phyloP scores from a whole-genome alignment of 1,140 invertebrate genomes.

The Macrotrachela quadricornifera region DNA sequence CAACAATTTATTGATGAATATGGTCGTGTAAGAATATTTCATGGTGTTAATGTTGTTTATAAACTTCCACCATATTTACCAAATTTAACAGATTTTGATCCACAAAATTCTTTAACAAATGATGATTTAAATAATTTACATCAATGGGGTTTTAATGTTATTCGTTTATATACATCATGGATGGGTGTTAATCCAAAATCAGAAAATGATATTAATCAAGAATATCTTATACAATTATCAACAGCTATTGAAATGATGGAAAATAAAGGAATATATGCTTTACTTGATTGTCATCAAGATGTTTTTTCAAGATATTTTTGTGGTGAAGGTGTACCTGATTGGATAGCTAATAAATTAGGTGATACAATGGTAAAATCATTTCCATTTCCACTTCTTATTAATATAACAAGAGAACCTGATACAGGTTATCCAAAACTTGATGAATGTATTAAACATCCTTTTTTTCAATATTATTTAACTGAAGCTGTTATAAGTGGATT shows the following conservation, averaged over 20 bases:
- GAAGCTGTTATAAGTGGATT: constrained; percentile 4
- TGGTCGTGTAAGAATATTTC: constrained; percentile 13
- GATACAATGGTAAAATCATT: too few relatives aligned
- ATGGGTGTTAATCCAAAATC: not conserved
- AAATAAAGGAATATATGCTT: not conserved
- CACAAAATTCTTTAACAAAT: constrained; percentile 8
- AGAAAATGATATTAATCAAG: not conserved
- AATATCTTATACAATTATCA: not conserved
- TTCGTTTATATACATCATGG: constrained; percentile 2
- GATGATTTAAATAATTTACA: not conserved
- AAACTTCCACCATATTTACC: constrained; percentile 15
- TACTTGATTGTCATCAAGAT: constrained; percentile 8
- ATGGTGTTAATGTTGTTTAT: constrained; percentile 14
- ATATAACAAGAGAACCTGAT: too few relatives aligned
- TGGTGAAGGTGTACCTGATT: constrained; percentile 7
- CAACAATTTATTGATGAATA: constrained; percentile 10
- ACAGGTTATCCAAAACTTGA: too few relatives aligned
- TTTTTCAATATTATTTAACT: constrained; percentile 13
- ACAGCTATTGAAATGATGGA: not conserved
- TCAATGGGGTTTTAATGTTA: constrained; percentile 7
- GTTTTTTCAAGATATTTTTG: not conserved
- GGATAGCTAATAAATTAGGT: constrained; percentile 13
- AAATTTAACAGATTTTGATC: constrained; percentile 10
- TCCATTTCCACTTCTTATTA: too few relatives aligned
- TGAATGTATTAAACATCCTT: not conserved